phyloP scores from a whole-genome alignment of 2,113 vertebrate species.

The Cyprinus carpio region DNA sequence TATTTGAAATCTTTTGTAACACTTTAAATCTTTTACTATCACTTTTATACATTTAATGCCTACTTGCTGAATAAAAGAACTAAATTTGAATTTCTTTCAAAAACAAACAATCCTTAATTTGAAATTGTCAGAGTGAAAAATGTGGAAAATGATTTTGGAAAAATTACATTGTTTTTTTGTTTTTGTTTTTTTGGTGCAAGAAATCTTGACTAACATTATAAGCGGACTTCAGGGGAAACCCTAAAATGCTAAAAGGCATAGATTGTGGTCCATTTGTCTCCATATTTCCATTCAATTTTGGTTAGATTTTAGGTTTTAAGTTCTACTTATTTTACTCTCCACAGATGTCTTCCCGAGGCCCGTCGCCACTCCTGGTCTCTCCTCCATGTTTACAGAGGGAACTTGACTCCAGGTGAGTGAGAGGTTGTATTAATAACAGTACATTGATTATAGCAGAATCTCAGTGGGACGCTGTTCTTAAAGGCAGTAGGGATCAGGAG shows the following conservation, averaged over 20 bases:
- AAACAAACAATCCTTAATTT: too few species aligned
- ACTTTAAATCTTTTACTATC: too few species aligned
- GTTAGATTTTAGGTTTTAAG: not conserved
- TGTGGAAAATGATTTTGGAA: not conserved
- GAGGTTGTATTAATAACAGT: conserved; percentile 4
- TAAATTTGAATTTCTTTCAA: too few species aligned
- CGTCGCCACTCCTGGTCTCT: conserved; percentile 71
- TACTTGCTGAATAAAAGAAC: too few species aligned
- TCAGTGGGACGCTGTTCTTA: not conserved
- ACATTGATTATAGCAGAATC: not conserved
- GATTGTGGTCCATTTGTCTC: not conserved
- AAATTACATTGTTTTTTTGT: not conserved
- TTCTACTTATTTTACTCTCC: conserved; percentile 7
- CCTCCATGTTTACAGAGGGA: conserved; percentile 79
- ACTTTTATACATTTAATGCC: too few species aligned
- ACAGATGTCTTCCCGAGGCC: conserved; percentile 79
- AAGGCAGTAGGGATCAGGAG: not conserved
- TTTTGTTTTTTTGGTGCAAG: too few species aligned
- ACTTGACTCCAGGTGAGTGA: conserved; percentile 83
- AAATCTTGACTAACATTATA: not conserved
- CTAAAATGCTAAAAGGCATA: not conserved
- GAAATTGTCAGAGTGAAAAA: not conserved
- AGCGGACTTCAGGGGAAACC: not conserved
- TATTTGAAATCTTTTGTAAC: too few species aligned
- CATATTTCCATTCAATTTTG: not conserved